A percentile compares a stretch with the other conserved stretches of the same genome.
Conservation (phyloP, 1,140 invertebrate species). For the Zeugodacus cucurbitae region DNA sequence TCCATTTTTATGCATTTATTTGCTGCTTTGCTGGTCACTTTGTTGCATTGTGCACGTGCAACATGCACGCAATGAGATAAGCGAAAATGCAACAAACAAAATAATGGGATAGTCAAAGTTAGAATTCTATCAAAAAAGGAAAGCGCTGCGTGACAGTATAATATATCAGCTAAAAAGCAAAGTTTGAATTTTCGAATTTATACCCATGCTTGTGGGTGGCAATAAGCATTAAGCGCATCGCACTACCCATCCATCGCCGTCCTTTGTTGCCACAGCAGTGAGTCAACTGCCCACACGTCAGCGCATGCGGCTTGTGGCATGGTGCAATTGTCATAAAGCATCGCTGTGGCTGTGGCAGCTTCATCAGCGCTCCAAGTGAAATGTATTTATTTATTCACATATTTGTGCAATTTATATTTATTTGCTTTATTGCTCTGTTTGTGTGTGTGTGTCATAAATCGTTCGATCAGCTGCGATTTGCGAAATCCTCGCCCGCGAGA, state of each 20-base stretch:
- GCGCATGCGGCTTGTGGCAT: not conserved
- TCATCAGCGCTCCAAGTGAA: not conserved
- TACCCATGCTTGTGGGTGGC: not conserved
- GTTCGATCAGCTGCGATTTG: not conserved
- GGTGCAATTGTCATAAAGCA: slow-evolving; percentile 3
- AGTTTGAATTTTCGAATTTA: not conserved
- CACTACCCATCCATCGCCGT: not conserved
- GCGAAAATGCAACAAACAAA: not conserved
- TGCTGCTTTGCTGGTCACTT: not conserved
- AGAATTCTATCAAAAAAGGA: not conserved
- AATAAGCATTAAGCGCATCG: not conserved
- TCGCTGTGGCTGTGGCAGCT: not conserved
- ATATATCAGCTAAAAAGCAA: not conserved
- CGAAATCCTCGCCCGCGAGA: not conserved
- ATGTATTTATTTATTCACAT: not conserved
- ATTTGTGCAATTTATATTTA: not conserved
- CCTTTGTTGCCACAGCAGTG: not conserved
- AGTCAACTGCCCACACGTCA: not conserved
- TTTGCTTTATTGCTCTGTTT: not conserved
- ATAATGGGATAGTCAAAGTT: not conserved
- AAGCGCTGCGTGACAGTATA: not conserved
- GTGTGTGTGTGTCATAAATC: not conserved
- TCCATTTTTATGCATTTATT: not conserved
- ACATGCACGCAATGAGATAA: not conserved
- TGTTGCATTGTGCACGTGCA: not conserved